phyloP scores from a whole-genome alignment of 1,140 invertebrate species.

The Ephestia elutella region DNA sequence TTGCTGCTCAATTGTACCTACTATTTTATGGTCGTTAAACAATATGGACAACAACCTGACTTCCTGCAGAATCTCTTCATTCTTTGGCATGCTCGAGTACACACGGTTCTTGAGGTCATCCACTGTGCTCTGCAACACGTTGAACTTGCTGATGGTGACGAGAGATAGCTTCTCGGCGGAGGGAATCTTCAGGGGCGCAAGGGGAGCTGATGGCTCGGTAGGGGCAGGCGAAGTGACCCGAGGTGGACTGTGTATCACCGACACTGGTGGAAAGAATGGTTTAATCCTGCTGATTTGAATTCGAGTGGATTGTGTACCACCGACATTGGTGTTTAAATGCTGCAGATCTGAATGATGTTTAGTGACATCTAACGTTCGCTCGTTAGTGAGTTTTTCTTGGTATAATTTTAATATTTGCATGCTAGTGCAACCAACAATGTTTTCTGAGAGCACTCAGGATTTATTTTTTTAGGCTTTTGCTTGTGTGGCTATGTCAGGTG shows the following conservation, averaged over 20 bases:
- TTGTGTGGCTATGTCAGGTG: too few species aligned
- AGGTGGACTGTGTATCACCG: not conserved
- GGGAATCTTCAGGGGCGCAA: not conserved
- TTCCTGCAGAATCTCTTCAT: conserved; percentile 60
- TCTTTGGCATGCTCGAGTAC: conserved; percentile 58
- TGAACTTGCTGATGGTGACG: conserved; percentile 59
- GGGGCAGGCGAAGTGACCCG: conserved; percentile 10
- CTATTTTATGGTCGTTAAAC: too few species aligned
- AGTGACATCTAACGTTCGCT: too few species aligned
- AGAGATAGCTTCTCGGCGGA: conserved; percentile 49
- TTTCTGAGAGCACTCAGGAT: too few species aligned
- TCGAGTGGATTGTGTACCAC: too few species aligned
- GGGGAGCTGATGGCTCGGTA: conserved; percentile 3
- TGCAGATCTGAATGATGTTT: not conserved
- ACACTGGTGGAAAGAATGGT: not conserved
- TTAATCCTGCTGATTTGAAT: not conserved
- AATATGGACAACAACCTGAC: too few species aligned
- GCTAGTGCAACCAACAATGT: too few species aligned
- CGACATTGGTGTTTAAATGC: too few species aligned
- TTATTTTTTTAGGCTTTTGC: too few species aligned
- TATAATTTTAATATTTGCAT: too few species aligned
- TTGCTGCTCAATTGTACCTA: too few species aligned
- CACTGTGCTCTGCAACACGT: conserved; percentile 47
- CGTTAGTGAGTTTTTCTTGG: too few species aligned
- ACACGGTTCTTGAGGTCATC: conserved; percentile 56